These are phyloP conservation scores for Campoplex capitator DNA, from an alignment of 2,888 invertebrate species.

Conservation along the genomic window DNA sequence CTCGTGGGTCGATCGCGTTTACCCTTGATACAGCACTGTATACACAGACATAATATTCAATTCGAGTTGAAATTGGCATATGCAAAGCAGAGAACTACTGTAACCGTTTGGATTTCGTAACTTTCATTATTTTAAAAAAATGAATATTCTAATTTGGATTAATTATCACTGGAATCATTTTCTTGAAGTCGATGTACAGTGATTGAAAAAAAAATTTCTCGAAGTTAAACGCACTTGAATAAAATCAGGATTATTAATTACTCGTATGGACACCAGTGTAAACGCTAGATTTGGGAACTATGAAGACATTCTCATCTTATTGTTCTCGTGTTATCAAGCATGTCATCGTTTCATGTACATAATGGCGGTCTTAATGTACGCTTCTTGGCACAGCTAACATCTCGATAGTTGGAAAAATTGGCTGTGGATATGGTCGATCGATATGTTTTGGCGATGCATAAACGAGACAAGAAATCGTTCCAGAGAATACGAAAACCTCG, in stretches of 20 bases:
- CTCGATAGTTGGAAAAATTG: conserved; percentile 49
- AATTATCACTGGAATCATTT: not conserved
- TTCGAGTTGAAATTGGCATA: not conserved
- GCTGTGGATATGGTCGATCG: conserved; percentile 71
- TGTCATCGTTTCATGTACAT: not conserved
- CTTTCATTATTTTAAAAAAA: not conserved
- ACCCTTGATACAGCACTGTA: conserved; percentile 6
- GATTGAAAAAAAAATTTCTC: not conserved
- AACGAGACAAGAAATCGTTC: conserved; percentile 78
- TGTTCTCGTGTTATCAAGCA: conserved; percentile 7
- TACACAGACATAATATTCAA: not conserved
- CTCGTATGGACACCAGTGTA: not conserved
- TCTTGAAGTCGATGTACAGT: not conserved
- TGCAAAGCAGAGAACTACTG: not conserved
- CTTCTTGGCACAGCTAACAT: conserved; percentile 38
- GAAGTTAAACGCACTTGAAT: not conserved
- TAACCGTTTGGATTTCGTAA: not conserved
- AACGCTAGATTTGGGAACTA: not conserved
- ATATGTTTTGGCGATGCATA: conserved; percentile 76
- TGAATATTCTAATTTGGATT: not conserved
- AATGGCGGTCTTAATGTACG: not conserved
- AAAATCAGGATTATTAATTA: not conserved
- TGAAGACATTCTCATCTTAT: not conserved
- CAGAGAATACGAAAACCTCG: conserved; percentile 66
- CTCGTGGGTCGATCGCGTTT: conserved; percentile 6